A percentile compares a stretch with the other conserved stretches of the same genome.
Evolutionary conservation across 2,888 invertebrate species (phyloP).

Genomic region (Stenchaetothrips biformis): DNA sequence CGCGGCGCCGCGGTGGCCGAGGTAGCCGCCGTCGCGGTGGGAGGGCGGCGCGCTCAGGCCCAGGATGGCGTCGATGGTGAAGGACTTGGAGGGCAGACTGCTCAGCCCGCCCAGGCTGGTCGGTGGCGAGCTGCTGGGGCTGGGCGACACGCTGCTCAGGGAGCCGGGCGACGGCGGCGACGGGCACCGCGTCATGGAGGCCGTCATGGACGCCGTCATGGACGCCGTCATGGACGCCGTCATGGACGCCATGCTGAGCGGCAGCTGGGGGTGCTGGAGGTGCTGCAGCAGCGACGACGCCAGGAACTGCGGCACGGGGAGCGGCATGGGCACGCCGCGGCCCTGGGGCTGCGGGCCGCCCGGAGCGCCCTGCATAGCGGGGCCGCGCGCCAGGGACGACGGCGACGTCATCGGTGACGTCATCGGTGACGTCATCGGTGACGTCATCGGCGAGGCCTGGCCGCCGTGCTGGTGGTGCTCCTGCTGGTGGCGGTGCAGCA

Average conservation of each 20-base stretch:
- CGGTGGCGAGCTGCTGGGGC: slow-evolving; percentile 20
- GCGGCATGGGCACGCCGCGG: background rate
- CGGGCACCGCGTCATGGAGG: background rate
- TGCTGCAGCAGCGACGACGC: slow-evolving; percentile 25
- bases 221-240: background rate
- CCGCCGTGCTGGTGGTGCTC: slow-evolving; percentile 41
- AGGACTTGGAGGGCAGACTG: slow-evolving; percentile 54
- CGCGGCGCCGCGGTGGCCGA: background rate
- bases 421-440: slow-evolving; percentile 32
- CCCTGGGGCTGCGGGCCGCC: background rate
- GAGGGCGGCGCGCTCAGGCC: slow-evolving; percentile 50
- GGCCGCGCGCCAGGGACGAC: slow-evolving; percentile 33
- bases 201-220: no score
- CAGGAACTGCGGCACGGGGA: slow-evolving; percentile 27
- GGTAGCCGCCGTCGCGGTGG: background rate
- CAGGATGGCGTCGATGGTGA: slow-evolving; percentile 83
- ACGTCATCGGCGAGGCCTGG: slow-evolving; percentile 35
- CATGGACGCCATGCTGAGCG: background rate
- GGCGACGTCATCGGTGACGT: slow-evolving; percentile 34
- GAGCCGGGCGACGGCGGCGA: slow-evolving; percentile 23
- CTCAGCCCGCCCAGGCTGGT: slow-evolving; percentile 37
- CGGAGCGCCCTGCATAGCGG: slow-evolving; percentile 6
- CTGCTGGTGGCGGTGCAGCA: slow-evolving; percentile 41
- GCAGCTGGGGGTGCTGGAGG: slow-evolving; percentile 2
- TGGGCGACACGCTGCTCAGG: slow-evolving; percentile 29